Base-by-base conservation (phyloP, 30 jellyfish, hydroid and myxozoan genomes). In the Nemopilema nomurai region DNA sequence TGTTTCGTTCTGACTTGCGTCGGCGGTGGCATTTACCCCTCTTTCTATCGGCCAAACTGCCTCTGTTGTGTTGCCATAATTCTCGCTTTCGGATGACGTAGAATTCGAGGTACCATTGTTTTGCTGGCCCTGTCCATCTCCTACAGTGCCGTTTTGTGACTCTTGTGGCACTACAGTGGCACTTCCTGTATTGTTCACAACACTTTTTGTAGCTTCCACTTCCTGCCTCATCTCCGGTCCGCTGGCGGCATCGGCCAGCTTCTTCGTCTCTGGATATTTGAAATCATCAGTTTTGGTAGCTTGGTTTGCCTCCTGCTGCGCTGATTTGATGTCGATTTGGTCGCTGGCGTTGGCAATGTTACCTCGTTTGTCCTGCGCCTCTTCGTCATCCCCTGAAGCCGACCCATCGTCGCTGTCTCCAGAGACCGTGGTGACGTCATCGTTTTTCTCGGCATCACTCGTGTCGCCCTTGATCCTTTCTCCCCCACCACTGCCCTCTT, bases 341-440 rank as follows among this genome's bases (percentile, higher is more conserved):
- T 53, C 22, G 82, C 81, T 19, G 49, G 19, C 74, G 26, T 21
- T 21, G 16, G 84, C 93, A 74, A 62, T 63, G 49, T 49, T 73
- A 3, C 76, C 24, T n/a, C 65, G 32, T 28, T 71, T 84, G 23
- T 74, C 87, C 24, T 57, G 70, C 8, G 25, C 82, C 18, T 84
- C 67, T 41, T 83, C 86, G 9, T 57, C 30, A 17, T 84, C 93
- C 26, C 93, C 93, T 26, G 93, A 84, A 51, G 82, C 29, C 27
- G 86, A 71, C 27, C 85, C 87, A 21, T 80, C 93, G 21, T 83
- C 86, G 4, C 27, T 41, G 17, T 84, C 93, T 16, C 93, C 93
- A 19, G 93, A 84, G 51, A 67, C 32, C 27, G 86, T 50, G 31
- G 28, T 51, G 28, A 68, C 92, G 26, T 87, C 80, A 78, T 66